phyloP scores from a whole-genome alignment of 2,113 vertebrate species.

The Chunga burmeisteri region DNA sequence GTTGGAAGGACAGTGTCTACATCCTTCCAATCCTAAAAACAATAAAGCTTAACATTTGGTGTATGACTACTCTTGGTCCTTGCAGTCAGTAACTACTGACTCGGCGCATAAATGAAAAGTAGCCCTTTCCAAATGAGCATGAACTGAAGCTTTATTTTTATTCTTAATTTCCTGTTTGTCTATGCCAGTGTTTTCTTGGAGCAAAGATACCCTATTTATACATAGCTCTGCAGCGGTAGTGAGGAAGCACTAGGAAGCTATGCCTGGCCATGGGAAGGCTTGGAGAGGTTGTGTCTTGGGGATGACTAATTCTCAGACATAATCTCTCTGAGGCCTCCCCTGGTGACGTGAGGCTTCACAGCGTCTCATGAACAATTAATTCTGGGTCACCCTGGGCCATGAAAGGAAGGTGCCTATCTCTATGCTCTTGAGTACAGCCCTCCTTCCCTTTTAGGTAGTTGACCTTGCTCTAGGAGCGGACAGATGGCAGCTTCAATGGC shows the following conservation, averaged over 20 bases:
- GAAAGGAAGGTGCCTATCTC: neutral
- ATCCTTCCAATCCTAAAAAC: neutral
- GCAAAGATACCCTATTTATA: neutral
- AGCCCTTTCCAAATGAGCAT: neutral
- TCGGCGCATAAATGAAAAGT: neutral
- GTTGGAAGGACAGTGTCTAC: neutral
- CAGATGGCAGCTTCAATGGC: neutral
- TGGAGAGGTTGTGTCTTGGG: neutral
- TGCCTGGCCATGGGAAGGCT: neutral
- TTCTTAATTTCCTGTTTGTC: neutral
- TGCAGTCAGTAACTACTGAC: neutral
- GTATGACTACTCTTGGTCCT: neutral
- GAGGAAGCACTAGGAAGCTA: neutral
- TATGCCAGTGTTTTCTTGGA: neutral
- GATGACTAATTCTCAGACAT: neutral
- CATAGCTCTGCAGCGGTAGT: neutral
- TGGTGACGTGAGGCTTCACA: neutral
- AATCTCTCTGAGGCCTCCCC: neutral
- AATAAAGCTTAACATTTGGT: neutral
- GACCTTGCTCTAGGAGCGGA: neutral
- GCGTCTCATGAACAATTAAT: neutral
- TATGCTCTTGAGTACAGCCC: neutral
- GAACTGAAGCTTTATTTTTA: neutral
- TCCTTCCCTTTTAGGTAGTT: neutral
- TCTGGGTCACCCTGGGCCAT: neutral